Conservation (phyloP, 2,888 invertebrate species). For the Panopea generosa region DNA sequence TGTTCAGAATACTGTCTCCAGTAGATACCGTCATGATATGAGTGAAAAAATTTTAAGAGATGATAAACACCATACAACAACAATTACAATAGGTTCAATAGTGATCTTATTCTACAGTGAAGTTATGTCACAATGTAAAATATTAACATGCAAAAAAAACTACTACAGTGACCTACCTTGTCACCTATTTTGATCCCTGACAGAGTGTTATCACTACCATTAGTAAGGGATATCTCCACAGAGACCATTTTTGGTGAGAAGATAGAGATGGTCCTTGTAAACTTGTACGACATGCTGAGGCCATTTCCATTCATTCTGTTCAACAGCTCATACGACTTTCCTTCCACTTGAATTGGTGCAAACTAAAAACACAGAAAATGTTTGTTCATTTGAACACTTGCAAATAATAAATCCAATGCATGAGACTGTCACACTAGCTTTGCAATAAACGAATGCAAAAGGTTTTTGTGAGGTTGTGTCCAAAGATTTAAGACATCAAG, state of each 20-base stretch:
- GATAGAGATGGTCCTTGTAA: constrained; percentile 86
- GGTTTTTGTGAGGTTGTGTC: too few relatives aligned
- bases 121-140: too few relatives aligned
- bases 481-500: not conserved
- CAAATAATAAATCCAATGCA: not conserved
- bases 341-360: constrained; percentile 88
- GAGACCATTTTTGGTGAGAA: constrained; percentile 93
- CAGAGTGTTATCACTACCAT: constrained; percentile 89
- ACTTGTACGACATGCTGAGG: constrained; percentile 85
- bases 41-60: too few relatives aligned
- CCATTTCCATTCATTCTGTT: constrained; percentile 85
- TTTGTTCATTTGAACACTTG: too few relatives aligned
- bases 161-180: constrained; percentile 87
- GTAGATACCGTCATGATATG: too few relatives aligned
- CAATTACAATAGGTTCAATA: too few relatives aligned
- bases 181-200: constrained; percentile 90
- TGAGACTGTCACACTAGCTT: not conserved
- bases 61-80: too few relatives aligned
- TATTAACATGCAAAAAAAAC: not conserved
- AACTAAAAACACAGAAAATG: constrained; percentile 86
- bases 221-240: constrained; percentile 92
- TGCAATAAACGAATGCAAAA: not conserved
- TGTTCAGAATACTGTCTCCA: too few relatives aligned
- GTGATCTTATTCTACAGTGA: too few relatives aligned
- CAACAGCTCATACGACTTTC: constrained; percentile 85